Conservation (phyloP, 1,140 invertebrate species). For the Drosophila truncata region DNA sequence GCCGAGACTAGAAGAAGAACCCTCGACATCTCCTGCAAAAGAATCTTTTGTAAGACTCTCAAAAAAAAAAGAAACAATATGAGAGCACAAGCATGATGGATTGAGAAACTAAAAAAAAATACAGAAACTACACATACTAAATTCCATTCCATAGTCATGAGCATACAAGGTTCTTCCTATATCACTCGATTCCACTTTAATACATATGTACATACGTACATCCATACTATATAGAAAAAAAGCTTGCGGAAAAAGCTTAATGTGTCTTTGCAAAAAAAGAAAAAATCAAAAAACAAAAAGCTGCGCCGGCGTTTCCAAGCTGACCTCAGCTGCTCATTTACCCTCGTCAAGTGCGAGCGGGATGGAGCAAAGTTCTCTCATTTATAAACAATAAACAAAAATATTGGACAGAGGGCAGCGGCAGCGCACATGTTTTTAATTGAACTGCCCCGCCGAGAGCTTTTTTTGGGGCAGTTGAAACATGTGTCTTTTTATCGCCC, state of each 20-base stretch:
- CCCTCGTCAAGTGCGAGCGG: slow-evolving; percentile 18
- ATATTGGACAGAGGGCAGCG: slow-evolving; percentile 65
- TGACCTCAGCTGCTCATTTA: slow-evolving; percentile 62
- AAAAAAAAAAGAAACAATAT: slow-evolving; percentile 14
- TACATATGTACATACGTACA: slow-evolving; percentile 23
- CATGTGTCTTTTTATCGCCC: slow-evolving; percentile 53
- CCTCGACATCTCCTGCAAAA: slow-evolving; percentile 4
- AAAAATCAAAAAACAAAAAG: slow-evolving; percentile 26
- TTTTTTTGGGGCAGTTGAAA: slow-evolving; percentile 54
- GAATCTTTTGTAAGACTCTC: slow-evolving; percentile 30
- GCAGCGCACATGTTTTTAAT: slow-evolving; percentile 78
- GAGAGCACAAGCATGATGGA: slow-evolving; percentile 25
- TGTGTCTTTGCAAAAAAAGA: slow-evolving; percentile 52
- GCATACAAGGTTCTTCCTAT: slow-evolving; percentile 83
- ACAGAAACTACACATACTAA: slow-evolving; percentile 69
- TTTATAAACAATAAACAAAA: slow-evolving; percentile 84
- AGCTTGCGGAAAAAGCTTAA: slow-evolving; percentile 59
- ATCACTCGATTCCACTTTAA: slow-evolving; percentile 62
- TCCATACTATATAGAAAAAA: slow-evolving; percentile 33
- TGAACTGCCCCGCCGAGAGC: slow-evolving; percentile 52
- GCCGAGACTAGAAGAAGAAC: slow-evolving; percentile 40
- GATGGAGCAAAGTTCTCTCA: slow-evolving; percentile 60
- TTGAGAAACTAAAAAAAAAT: slow-evolving; percentile 33
- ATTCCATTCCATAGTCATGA: slow-evolving; percentile 84
- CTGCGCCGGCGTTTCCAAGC: slow-evolving; percentile 68